Percentiles rank a stretch among this genome's conserved stretches.
These are phyloP conservation scores for Tetramorium bicarinatum DNA, from an alignment of 2,888 invertebrate genomes.

Conservation along the genomic window DNA sequence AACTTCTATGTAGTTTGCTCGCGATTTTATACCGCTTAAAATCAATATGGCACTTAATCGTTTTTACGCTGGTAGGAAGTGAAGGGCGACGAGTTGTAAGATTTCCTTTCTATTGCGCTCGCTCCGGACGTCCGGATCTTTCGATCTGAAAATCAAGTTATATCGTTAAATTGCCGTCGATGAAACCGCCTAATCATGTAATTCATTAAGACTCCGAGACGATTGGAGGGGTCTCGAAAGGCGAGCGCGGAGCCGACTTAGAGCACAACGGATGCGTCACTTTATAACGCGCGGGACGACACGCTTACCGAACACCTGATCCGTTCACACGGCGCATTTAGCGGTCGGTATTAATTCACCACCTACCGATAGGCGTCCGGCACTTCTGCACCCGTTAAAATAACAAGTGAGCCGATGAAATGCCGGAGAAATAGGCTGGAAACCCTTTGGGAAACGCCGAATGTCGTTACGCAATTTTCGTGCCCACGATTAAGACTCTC, in stretches of 20 bases:
- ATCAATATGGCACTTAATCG: conserved; percentile 11
- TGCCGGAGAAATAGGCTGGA: conserved; percentile 48
- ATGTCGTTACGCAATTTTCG: conserved; percentile 54
- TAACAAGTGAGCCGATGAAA: conserved; percentile 69
- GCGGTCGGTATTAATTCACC: conserved; percentile 79
- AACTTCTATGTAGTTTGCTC: conserved; percentile 21
- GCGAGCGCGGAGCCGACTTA: conserved; percentile 41
- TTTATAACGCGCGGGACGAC: conserved; percentile 68
- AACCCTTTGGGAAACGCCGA: conserved; percentile 59
- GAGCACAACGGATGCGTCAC: conserved; percentile 45
- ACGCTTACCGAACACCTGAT: conserved; percentile 81
- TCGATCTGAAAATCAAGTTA: not conserved
- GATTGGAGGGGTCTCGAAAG: conserved; percentile 57
- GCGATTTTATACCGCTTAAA: conserved; percentile 2
- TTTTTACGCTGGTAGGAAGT: not conserved
- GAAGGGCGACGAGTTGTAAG: not conserved
- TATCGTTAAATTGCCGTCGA: conserved; percentile 15
- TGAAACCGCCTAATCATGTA: conserved; percentile 81
- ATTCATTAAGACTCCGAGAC: conserved; percentile 75
- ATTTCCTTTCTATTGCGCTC: conserved; percentile 5
- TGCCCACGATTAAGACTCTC: conserved; percentile 41
- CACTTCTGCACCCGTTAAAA: conserved; percentile 66
- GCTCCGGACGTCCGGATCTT: not conserved
- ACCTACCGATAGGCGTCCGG: conserved; percentile 66
- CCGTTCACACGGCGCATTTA: conserved; percentile 83